Conservation (phyloP, 2,797 vertebrate genomes). For the Lateolabrax maculatus region DNA sequence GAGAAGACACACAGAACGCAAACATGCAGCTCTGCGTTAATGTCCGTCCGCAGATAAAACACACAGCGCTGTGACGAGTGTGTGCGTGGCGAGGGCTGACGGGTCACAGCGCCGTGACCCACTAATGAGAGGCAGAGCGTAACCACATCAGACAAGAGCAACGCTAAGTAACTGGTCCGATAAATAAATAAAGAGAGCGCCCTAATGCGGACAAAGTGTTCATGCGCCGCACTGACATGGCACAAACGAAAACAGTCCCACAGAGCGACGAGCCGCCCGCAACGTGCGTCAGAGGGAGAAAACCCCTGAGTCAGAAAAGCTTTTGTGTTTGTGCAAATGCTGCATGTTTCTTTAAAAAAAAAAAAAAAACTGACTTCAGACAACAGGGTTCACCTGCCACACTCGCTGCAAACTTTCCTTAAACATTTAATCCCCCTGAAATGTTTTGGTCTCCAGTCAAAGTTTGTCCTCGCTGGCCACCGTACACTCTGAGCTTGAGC, state of each 20-base stretch:
- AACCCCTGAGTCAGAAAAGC: neutral
- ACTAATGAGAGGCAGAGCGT: constrained; percentile 67
- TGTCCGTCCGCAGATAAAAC: constrained; percentile 31
- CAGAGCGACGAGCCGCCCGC: neutral
- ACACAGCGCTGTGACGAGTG: constrained; percentile 16
- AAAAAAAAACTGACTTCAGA: neutral
- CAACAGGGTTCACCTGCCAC: neutral
- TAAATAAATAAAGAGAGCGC: constrained; percentile 67
- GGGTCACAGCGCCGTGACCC: constrained; percentile 63
- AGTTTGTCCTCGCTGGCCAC: constrained; percentile 42
- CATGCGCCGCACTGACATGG: constrained; percentile 42
- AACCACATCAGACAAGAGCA: constrained; percentile 66
- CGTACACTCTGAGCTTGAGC: constrained; percentile 24
- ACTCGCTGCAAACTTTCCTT: neutral
- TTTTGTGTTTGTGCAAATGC: neutral
- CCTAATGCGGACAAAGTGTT: constrained; percentile 46
- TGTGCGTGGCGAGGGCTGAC: constrained; percentile 29
- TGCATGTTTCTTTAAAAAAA: neutral
- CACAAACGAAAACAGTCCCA: constrained; percentile 33
- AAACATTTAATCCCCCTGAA: neutral
- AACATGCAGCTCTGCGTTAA: constrained; percentile 17
- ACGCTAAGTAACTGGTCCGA: constrained; percentile 54
- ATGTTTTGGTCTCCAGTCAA: no score
- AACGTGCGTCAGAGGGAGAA: neutral
- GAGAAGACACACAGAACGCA: constrained; percentile 27